Evolutionary conservation across 1,140 invertebrate genomes (phyloP).

Genomic region (Apolygus lucorum): DNA sequence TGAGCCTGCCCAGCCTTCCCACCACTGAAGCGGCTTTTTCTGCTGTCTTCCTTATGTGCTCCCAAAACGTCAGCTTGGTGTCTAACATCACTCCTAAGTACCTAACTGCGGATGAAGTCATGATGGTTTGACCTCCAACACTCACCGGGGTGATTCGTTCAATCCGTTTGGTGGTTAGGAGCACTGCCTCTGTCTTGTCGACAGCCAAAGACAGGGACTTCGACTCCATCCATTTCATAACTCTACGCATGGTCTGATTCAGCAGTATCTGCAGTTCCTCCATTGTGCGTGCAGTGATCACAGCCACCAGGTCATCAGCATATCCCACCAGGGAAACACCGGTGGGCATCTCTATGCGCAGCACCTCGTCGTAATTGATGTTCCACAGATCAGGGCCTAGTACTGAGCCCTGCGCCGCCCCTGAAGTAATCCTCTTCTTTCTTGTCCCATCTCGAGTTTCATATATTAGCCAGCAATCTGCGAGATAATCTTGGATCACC

Average conservation of each 20-base stretch:
- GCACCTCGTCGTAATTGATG: constrained; percentile 29
- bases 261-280: constrained; percentile 25
- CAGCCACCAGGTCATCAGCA: constrained; percentile 4
- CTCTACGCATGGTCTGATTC: constrained; percentile 28
- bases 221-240: constrained; percentile 28
- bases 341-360: neutral
- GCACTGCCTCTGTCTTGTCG: neutral
- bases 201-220: neutral
- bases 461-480: constrained; percentile 19
- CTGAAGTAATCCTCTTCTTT: constrained; percentile 19
- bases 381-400: constrained; percentile 37
- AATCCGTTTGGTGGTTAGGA: neutral
- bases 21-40: neutral
- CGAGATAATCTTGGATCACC: constrained; percentile 29
- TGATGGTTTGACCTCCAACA: neutral
- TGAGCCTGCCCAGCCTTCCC: neutral
- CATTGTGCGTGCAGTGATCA: neutral
- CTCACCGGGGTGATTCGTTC: neutral
- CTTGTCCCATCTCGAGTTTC: neutral
- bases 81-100: constrained; percentile 1
- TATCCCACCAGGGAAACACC: constrained; percentile 10
- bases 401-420: constrained; percentile 38
- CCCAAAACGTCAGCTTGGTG: neutral
- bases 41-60: neutral
- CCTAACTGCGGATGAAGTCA: neutral